phyloP scores from a whole-genome alignment of 2,888 invertebrate species.

The Camponotus fellah region DNA sequence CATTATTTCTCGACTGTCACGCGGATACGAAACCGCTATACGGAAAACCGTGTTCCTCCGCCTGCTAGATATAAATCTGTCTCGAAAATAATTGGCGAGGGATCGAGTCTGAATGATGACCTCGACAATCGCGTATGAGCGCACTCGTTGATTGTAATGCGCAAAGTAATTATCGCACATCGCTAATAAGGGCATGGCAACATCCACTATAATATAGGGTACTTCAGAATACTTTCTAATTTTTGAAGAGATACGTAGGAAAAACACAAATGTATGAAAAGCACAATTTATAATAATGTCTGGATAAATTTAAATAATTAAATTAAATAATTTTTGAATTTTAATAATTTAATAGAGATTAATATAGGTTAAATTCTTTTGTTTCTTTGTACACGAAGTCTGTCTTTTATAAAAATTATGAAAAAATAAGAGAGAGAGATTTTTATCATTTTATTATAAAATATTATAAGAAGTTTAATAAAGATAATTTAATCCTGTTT shows the following conservation, averaged over 20 bases:
- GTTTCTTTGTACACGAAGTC: background rate
- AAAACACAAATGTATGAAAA: too few relatives aligned
- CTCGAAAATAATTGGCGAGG: slow-evolving; percentile 39
- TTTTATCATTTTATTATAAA: background rate
- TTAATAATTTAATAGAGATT: background rate
- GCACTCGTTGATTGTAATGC: background rate
- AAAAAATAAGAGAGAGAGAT: background rate
- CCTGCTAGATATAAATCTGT: slow-evolving; percentile 31
- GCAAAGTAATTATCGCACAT: slow-evolving; percentile 17
- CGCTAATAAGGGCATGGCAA: slow-evolving; percentile 8
- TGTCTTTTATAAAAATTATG: background rate
- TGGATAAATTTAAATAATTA: background rate
- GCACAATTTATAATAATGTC: background rate
- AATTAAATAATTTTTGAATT: background rate
- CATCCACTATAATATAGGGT: background rate
- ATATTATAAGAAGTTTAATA: background rate
- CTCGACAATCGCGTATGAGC: background rate
- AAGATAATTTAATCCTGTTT: background rate
- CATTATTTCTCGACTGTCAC: slow-evolving; percentile 40
- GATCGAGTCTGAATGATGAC: slow-evolving; percentile 21
- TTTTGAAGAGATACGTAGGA: background rate
- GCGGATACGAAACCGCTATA: slow-evolving; percentile 17
- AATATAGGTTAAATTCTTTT: background rate
- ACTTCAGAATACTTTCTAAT: background rate
- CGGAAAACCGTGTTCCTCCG: background rate